A percentile compares a stretch with the other conserved stretches of the same genome.
Evolutionary conservation across 2,113 vertebrate genomes (phyloP).

Genomic region (Acanthochromis polyacanthus): DNA sequence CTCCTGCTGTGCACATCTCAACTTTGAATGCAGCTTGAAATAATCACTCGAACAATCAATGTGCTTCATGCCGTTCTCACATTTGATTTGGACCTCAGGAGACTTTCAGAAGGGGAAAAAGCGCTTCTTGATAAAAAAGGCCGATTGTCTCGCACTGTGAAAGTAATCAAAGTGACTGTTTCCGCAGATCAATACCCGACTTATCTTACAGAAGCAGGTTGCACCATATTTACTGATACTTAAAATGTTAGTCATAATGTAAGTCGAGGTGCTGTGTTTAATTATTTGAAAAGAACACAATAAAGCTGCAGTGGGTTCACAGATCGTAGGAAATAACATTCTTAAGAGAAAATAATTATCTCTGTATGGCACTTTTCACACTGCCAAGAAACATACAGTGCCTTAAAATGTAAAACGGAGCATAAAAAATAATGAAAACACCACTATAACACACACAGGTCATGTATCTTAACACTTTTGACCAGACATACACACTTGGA

Average conservation of each 20-base stretch:
- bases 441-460: no score
- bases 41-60: conserved; percentile 15
- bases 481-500: not conserved
- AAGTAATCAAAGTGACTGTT: conserved; percentile 12
- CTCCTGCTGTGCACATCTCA: conserved; percentile 1
- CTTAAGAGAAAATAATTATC: no score
- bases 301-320: no score
- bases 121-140: not conserved
- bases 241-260: not conserved
- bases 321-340: no score
- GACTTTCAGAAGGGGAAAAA: conserved; percentile 7
- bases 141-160: conserved; percentile 6
- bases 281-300: no score
- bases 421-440: no score
- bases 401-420: no score
- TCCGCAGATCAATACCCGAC: conserved; percentile 7
- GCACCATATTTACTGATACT: not conserved
- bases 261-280: no score
- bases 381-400: no score
- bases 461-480: no score
- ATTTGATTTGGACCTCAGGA: conserved; percentile 22
- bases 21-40: conserved; percentile 11
- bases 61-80: conserved; percentile 10
- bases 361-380: no score
- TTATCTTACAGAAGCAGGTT: conserved; percentile 1